Evolutionary conservation across 2,888 invertebrate species (phyloP), one percentile per base, ranked within the genome.

Genomic region (Boloria euphrosyne): DNA sequence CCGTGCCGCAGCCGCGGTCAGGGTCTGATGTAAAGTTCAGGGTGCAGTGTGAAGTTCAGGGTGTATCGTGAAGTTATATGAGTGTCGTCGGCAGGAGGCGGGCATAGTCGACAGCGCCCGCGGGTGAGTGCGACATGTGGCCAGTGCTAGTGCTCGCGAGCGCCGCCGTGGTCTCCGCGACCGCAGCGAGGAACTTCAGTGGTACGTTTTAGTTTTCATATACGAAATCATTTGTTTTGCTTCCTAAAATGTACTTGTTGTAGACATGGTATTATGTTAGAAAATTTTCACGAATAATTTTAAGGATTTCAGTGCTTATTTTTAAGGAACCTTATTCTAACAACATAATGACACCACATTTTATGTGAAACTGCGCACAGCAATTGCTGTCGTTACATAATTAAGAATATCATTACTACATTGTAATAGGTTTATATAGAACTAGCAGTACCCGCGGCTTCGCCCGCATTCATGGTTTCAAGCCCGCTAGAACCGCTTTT

Each of bases 71-170:
- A 57, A 57, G 57, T 57, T 62, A 66, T 62, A 62, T 57, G 62
- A 62, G 57, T 52, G 47, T n/a, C n/a, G 22, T 44, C n/a, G 22
- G 18, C 4, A 17, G 55, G 22, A n/a, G 46, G 46, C 57, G 57
- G 46, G 46, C 22, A 67, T 62, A 63, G 51, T n/a, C 14, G 62
- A 27, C 50, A 58, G 49, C 50, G 44, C 68, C 68, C 60, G 14
- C 46, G 13, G 55, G 66, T 62, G 65, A 62, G 55, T 55, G 43
- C 46, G 47, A 62, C 60, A 67, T 70, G 67, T 62, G 58, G 65
- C 38, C 16, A 53, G 62, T 65, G 55, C 16, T 70, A 17, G 31
- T 67, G 67, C 52, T 57, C 0, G 44, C 22, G 57, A 57, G 62
- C 55, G 14, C 55, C 18, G 55, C 63, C 59, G 50, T 59, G 17